Evolutionary conservation across 2,797 vertebrate genomes (phyloP).

Genomic region (Hirundo rustica): DNA sequence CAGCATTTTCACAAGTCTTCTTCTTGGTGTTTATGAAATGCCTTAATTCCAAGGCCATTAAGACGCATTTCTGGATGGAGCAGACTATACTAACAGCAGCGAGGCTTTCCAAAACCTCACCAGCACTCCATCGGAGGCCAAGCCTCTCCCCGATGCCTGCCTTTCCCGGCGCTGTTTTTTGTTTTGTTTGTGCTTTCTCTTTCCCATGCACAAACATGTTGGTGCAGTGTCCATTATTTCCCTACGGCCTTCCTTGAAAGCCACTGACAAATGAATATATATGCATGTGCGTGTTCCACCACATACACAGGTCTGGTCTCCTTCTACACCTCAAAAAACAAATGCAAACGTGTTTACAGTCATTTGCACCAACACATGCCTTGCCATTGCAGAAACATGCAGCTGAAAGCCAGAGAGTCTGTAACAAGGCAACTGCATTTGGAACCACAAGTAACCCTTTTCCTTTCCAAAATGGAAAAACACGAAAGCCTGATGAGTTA

Average conservation of each 20-base stretch:
- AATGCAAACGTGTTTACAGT: constrained; percentile 13
- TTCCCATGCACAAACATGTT: constrained; percentile 55
- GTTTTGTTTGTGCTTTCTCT: constrained; percentile 45
- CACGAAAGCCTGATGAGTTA: background rate
- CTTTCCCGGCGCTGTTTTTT: background rate
- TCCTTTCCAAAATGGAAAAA: background rate
- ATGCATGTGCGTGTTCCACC: background rate
- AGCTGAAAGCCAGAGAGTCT: background rate
- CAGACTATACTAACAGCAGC: background rate
- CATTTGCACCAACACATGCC: background rate
- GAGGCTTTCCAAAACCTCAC: background rate
- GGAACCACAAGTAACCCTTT: constrained; percentile 22
- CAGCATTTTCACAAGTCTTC: constrained; percentile 7
- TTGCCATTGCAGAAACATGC: constrained; percentile 10
- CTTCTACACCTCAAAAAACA: constrained; percentile 9
- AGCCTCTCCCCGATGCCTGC: constrained; percentile 6
- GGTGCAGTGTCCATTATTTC: constrained; percentile 66
- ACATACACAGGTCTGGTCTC: constrained; percentile 4
- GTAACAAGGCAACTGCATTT: background rate
- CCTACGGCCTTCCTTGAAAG: constrained; percentile 28
- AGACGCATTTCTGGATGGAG: constrained; percentile 18
- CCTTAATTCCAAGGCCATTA: constrained; percentile 33
- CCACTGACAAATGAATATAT: background rate
- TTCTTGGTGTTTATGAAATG: constrained; percentile 7
- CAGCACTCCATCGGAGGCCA: background rate